phyloP scores from a whole-genome alignment of 2,888 invertebrate species.

The Agapetus fuscipes region DNA sequence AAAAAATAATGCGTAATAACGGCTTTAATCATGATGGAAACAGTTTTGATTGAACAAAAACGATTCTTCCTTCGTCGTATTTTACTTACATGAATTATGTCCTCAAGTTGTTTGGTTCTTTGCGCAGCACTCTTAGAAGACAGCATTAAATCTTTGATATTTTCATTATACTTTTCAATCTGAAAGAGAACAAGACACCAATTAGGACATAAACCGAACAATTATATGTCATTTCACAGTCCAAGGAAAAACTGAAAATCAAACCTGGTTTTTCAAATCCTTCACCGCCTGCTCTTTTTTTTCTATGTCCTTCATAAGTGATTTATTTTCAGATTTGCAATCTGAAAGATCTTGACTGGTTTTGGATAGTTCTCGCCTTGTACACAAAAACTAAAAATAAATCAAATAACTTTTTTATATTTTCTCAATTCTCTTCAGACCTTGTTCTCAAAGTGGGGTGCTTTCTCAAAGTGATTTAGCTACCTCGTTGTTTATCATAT shows the following conservation, averaged over 20 bases:
- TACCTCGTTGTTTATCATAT: too few species aligned
- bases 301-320: conserved; percentile 33
- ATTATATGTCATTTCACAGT: too few species aligned
- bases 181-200: conserved; percentile 28
- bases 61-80: too few species aligned
- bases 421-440: too few species aligned
- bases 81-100: conserved; percentile 41
- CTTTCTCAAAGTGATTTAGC: too few species aligned
- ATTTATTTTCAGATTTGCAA: conserved; percentile 26
- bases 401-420: too few species aligned
- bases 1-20: too few species aligned
- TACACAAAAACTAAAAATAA: conserved; percentile 33
- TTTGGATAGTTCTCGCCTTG: conserved; percentile 40
- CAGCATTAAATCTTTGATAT: conserved; percentile 40
- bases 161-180: conserved; percentile 38
- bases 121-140: conserved; percentile 48
- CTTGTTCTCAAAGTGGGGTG: too few species aligned
- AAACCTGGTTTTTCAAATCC: conserved; percentile 29
- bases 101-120: conserved; percentile 48
- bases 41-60: too few species aligned
- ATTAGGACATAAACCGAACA: too few species aligned
- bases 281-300: conserved; percentile 29
- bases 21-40: too few species aligned
- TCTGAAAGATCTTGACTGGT: conserved; percentile 31
- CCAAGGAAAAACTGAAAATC: too few species aligned